These are phyloP conservation scores for Acanthococcus lagerstroemiae DNA, from an alignment of 2,888 invertebrate species.

Conservation along the genomic window DNA sequence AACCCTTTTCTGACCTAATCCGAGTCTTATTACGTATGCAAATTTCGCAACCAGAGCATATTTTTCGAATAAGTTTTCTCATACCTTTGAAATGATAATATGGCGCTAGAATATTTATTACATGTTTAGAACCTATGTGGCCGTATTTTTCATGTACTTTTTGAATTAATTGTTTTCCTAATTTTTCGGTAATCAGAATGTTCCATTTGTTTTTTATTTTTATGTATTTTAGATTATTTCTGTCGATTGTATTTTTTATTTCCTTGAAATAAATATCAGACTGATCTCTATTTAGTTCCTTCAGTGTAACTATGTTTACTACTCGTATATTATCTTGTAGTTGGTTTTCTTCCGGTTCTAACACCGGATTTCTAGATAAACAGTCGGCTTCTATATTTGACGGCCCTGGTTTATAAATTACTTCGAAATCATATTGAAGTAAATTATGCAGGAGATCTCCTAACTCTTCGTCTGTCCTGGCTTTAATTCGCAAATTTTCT, in stretches of 20 bases:
- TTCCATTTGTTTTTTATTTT: not conserved
- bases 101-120: not conserved
- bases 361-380: constrained; percentile 34
- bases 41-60: constrained; percentile 35
- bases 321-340: constrained; percentile 31
- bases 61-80: constrained; percentile 33
- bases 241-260: not conserved
- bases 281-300: constrained; percentile 34
- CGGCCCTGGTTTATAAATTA: not conserved
- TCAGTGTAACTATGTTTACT: constrained; percentile 33
- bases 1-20: constrained; percentile 35
- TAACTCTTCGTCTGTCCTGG: constrained; percentile 33
- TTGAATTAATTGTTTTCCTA: not conserved
- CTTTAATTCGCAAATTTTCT: constrained; percentile 34
- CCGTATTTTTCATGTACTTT: constrained; percentile 1
- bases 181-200: not conserved
- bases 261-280: not conserved
- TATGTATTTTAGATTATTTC: not conserved
- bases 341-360: constrained; percentile 29
- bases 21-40: constrained; percentile 39
- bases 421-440: not conserved
- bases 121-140: not conserved
- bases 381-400: constrained; percentile 35
- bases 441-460: not conserved
- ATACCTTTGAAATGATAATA: constrained; percentile 33